Evolutionary conservation across 2,888 invertebrate genomes (phyloP).

Genomic region (Hyppa rectilinea): DNA sequence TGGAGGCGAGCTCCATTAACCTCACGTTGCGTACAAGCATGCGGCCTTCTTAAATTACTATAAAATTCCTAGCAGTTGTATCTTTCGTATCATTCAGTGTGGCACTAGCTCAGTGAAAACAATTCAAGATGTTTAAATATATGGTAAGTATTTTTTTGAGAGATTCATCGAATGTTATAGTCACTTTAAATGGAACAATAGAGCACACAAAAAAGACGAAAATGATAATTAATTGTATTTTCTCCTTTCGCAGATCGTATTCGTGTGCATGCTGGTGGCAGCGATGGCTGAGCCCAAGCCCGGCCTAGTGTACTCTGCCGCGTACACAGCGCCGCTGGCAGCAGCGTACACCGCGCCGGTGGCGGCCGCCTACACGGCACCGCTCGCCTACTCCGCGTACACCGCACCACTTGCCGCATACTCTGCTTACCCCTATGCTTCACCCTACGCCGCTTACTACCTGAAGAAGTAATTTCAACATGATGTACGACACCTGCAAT

Average conservation of each 20-base stretch:
- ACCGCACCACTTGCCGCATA: slow-evolving; percentile 73
- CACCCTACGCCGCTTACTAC: slow-evolving; percentile 53
- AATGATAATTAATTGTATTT: neutral
- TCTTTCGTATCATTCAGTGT: slow-evolving; percentile 74
- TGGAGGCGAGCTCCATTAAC: slow-evolving; percentile 53
- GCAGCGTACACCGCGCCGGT: slow-evolving; percentile 76
- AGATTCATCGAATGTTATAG: neutral
- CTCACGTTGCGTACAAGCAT: slow-evolving; percentile 62
- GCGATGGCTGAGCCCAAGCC: slow-evolving; percentile 68
- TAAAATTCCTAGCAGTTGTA: slow-evolving; percentile 65
- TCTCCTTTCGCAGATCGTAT: slow-evolving; percentile 72
- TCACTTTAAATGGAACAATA: neutral
- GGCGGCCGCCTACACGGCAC: slow-evolving; percentile 74
- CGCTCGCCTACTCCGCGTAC: slow-evolving; percentile 79
- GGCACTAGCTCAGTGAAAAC: slow-evolving; percentile 68
- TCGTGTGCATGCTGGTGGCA: slow-evolving; percentile 80
- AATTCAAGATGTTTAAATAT: slow-evolving; percentile 83
- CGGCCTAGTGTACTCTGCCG: slow-evolving; percentile 68
- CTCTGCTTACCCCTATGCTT: slow-evolving; percentile 74
- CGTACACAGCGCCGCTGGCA: slow-evolving; percentile 74
- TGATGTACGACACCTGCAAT: neutral
- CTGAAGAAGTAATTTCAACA: slow-evolving; percentile 42
- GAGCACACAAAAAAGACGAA: neutral
- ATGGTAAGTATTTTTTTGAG: slow-evolving; percentile 75
- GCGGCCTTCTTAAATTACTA: slow-evolving; percentile 76